Base-by-base conservation (phyloP, 2,888 invertebrate species). In the Netelia melanura region DNA sequence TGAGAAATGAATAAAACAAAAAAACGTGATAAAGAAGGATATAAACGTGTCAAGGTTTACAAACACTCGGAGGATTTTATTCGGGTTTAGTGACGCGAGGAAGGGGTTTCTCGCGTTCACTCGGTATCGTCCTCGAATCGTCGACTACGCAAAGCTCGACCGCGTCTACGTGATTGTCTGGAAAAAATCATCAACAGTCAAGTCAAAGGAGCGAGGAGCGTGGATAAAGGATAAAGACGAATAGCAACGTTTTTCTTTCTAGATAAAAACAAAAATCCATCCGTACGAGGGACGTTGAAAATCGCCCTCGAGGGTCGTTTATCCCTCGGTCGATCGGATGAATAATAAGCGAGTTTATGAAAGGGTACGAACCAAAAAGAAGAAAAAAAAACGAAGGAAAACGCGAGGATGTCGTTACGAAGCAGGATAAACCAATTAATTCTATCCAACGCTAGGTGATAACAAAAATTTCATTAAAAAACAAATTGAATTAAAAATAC, bases 81-180 rank as follows among this genome's bases (percentile, higher is more conserved):
- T 89, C 90, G 82, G 84, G 86, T 90, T 89, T 86, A 86, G 80
- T 87, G 75, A 85, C 75, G 82, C 88, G 87, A 89, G 64, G 86
- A 76, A 86, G 87, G 62, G 89, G 85, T 85, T 38, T 70, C 85
- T 83, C 78, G 86, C 84, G 86, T 83, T 85, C 67, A 75, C 82
- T 90, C 89, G 77, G 79, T 67, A 77, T 84, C 48, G 80, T 90
- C 89, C 54, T 87, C 89, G 87, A 88, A 86, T 88, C 87, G 90
- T 86, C 92, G 91, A 89, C 92, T 92, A 85, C 92, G 91, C 78
- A 93, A 87, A 84, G 93, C 90, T 83, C 93, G 92, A 86, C 92
- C 93, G 79, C 88, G 89, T 71, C 86, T 88, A 75, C 87, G 89
- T 65, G 68, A 83, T 79, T 86, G 87, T 89, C 92, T 92, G 93